Percentiles rank a stretch among this genome's conserved stretches.
Conservation (phyloP, 2,888 invertebrate species). For the Habrosyne pyritoides region DNA sequence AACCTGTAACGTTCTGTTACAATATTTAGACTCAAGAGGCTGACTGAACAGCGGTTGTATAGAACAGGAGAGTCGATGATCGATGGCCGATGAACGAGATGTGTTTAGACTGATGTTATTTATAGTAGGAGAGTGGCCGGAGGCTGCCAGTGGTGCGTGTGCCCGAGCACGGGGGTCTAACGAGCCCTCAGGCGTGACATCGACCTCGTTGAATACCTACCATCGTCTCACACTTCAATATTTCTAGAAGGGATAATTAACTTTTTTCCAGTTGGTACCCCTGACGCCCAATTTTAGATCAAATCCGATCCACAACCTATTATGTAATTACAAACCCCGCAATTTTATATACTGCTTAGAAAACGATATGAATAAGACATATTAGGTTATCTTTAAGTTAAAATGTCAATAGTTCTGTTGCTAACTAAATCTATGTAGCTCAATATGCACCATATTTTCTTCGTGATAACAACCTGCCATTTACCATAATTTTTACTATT, state of each 20-base stretch:
- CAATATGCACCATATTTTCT: no score
- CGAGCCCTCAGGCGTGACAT: conserved; percentile 61
- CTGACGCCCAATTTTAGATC: background rate
- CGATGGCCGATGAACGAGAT: conserved; percentile 12
- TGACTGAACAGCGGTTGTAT: background rate
- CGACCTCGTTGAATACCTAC: conserved; percentile 35
- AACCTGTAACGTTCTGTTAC: no score
- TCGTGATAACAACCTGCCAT: no score
- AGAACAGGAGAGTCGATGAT: background rate
- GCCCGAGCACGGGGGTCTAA: conserved; percentile 40
- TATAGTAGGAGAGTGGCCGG: conserved; percentile 56
- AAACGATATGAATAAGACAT: background rate
- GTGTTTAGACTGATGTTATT: conserved; percentile 47
- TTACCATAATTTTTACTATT: no score
- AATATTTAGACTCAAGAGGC: background rate
- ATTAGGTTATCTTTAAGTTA: background rate
- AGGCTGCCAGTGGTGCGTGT: conserved; percentile 68
- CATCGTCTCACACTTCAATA: conserved; percentile 2
- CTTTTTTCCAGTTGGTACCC: background rate
- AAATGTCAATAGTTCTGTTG: background rate
- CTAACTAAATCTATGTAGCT: no score
- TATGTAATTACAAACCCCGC: no score
- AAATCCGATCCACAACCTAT: no score
- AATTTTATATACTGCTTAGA: no score
- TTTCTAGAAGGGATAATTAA: background rate